Evolutionary conservation across 1,140 invertebrate species (phyloP).

Genomic region (Condylostylus longicornis): DNA sequence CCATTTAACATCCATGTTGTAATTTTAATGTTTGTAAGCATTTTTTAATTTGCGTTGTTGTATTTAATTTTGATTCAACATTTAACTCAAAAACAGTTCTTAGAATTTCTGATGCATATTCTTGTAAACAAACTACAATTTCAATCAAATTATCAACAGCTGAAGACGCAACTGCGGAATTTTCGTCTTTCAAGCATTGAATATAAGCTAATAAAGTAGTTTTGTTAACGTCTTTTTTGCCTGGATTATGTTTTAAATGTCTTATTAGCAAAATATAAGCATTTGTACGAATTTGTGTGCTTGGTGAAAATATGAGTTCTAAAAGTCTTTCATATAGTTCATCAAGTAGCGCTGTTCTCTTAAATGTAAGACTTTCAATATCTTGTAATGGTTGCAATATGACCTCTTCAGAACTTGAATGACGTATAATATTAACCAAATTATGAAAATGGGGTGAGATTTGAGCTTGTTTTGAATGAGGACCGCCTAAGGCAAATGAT

Average conservation of each 20-base stretch:
- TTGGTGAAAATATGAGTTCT: conserved; percentile 43
- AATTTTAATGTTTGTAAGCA: conserved; percentile 64
- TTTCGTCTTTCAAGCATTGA: conserved; percentile 59
- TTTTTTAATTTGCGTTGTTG: conserved; percentile 59
- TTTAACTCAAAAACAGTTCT: conserved; percentile 70
- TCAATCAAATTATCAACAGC: conserved; percentile 72
- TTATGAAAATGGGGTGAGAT: conserved; percentile 31
- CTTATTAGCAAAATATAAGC: conserved; percentile 49
- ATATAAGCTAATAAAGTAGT: conserved; percentile 59
- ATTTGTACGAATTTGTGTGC: conserved; percentile 44
- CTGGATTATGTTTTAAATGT: conserved; percentile 49
- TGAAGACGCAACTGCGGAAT: conserved; percentile 60
- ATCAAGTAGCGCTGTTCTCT: conserved; percentile 49
- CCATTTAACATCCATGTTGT: conserved; percentile 58
- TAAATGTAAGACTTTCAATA: conserved; percentile 51
- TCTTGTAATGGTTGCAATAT: conserved; percentile 50
- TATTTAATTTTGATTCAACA: conserved; percentile 61
- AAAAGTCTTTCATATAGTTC: conserved; percentile 46
- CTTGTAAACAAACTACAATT: conserved; percentile 66
- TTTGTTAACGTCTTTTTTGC: conserved; percentile 30
- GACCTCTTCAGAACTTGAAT: conserved; percentile 33
- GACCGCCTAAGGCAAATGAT: conserved; percentile 15
- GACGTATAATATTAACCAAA: conserved; percentile 24
- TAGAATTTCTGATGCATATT: conserved; percentile 62
- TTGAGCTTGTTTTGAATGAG: conserved; percentile 14